phyloP scores from a whole-genome alignment of 2,888 invertebrate genomes.

The Philereme vetulata region DNA sequence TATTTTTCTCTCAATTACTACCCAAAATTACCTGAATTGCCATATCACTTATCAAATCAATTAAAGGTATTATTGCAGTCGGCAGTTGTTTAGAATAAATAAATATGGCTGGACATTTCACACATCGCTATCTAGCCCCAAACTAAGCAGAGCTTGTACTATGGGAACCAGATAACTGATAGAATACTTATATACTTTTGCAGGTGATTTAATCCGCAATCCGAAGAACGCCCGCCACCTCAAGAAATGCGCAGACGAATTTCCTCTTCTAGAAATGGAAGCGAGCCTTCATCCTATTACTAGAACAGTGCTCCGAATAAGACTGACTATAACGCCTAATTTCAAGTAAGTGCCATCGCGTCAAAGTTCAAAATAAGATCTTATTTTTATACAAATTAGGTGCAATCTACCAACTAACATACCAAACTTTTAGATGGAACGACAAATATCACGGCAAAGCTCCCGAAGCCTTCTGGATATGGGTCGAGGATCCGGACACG shows the following conservation, averaged over 20 bases:
- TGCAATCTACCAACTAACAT: not conserved
- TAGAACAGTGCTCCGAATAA: constrained; percentile 93
- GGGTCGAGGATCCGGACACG: constrained; percentile 98
- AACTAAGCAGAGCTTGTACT: too few species aligned
- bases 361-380: not conserved
- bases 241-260: constrained; percentile 92
- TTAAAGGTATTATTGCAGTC: too few species aligned
- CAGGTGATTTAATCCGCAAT: constrained; percentile 89
- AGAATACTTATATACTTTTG: too few species aligned
- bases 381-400: not conserved
- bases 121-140: too few species aligned
- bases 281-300: constrained; percentile 97
- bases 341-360: constrained; percentile 70
- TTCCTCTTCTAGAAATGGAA: constrained; percentile 93
- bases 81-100: too few species aligned
- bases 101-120: too few species aligned
- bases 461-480: constrained; percentile 97
- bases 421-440: constrained; percentile 87
- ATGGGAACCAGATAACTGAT: too few species aligned
- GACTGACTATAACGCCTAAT: constrained; percentile 90
- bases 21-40: too few species aligned
- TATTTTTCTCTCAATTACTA: too few species aligned
- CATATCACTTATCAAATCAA: too few species aligned
- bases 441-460: constrained; percentile 94
- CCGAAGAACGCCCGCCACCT: constrained; percentile 89